Conservation (phyloP, 2,888 invertebrate species). For the Odontomyia ornata region DNA sequence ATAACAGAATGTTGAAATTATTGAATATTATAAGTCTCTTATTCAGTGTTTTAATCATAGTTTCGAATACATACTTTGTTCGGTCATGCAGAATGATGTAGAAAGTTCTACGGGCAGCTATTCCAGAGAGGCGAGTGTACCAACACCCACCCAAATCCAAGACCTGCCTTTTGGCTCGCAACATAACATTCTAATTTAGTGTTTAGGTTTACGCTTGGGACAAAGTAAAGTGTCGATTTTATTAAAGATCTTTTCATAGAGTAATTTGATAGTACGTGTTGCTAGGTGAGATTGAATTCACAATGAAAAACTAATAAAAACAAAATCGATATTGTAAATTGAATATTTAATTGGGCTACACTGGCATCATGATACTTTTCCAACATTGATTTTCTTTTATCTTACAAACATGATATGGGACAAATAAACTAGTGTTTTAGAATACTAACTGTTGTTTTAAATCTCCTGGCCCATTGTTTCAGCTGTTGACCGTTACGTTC, state of each 20-base stretch:
- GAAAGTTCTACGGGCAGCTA: neutral
- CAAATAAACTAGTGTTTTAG: constrained; percentile 39
- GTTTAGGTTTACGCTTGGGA: constrained; percentile 35
- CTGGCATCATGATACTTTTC: constrained; percentile 30
- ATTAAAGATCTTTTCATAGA: neutral
- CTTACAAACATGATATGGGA: constrained; percentile 28
- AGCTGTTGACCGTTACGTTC: neutral
- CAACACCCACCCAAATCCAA: neutral
- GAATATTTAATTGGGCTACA: neutral
- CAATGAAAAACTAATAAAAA: neutral
- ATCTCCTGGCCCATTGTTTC: neutral
- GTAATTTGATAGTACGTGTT: neutral
- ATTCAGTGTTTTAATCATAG: constrained; percentile 33
- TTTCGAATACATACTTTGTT: constrained; percentile 1
- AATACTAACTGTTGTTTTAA: neutral
- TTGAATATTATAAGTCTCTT: constrained; percentile 35
- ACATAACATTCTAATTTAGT: constrained; percentile 42
- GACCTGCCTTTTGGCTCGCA: constrained; percentile 9
- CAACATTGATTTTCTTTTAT: constrained; percentile 18
- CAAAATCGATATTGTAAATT: neutral
- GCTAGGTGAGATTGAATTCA: neutral
- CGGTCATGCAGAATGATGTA: neutral
- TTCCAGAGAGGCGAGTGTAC: neutral
- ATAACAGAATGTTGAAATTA: constrained; percentile 34
- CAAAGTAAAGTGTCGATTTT: neutral